These are phyloP conservation scores for Caenorhabditis sp. DNA, from an alignment of 2,888 invertebrate genomes.

Conservation along the genomic window DNA sequence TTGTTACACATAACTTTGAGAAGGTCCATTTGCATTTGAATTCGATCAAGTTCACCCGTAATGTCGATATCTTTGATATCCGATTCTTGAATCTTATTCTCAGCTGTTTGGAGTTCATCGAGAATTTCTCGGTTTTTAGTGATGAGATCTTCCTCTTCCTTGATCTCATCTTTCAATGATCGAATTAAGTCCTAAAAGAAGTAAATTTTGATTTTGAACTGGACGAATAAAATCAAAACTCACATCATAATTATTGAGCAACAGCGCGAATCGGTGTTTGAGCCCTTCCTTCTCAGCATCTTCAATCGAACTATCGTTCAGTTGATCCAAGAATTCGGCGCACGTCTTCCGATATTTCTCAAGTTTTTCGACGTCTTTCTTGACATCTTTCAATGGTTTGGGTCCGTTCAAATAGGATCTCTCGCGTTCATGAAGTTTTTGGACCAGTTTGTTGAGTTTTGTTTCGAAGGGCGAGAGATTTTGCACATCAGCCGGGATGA, in stretches of 20 bases:
- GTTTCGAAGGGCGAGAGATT: constrained; percentile 37
- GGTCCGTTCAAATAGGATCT: constrained; percentile 45
- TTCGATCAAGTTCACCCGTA: constrained; percentile 49
- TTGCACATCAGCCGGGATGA: constrained; percentile 28
- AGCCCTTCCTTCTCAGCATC: constrained; percentile 40
- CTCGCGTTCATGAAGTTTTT: constrained; percentile 28
- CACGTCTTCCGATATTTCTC: constrained; percentile 38
- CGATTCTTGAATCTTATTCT: constrained; percentile 42
- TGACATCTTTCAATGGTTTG: constrained; percentile 41
- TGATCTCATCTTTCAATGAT: constrained; percentile 38
- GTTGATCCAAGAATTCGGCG: constrained; percentile 25
- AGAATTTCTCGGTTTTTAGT: constrained; percentile 51
- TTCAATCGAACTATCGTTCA: constrained; percentile 30
- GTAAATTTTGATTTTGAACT: background rate
- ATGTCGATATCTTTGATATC: constrained; percentile 43
- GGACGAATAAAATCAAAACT: background rate
- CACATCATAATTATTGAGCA: constrained; percentile 33
- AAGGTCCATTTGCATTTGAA: constrained; percentile 58
- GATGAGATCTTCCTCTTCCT: constrained; percentile 48
- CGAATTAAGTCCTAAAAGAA: constrained; percentile 23
- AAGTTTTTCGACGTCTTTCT: constrained; percentile 36
- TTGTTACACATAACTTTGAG: constrained; percentile 54
- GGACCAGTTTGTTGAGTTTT: constrained; percentile 33
- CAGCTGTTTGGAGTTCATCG: constrained; percentile 36
- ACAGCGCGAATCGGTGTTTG: constrained; percentile 30